Evolutionary conservation across 2,113 vertebrate species (phyloP), one percentile per base, ranked within the genome.

Genomic region (Triplophysa tibetana): DNA sequence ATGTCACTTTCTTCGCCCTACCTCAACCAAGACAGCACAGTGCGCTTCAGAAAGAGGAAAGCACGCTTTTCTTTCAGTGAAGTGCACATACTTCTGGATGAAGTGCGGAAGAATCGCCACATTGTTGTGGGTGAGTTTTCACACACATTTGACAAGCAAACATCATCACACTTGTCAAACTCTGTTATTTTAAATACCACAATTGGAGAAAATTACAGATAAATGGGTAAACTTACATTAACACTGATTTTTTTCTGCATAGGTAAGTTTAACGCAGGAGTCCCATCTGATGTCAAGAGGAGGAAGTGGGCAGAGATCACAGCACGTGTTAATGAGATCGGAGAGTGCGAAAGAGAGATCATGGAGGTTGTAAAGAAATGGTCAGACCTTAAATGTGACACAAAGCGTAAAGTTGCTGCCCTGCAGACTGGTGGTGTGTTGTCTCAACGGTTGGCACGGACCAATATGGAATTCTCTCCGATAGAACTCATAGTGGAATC

Each of bases 281-380:
- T 94, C 21, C 88, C 90, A 2, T 87, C 91, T 1, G 90, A 92
- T 8, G 58, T 89, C 19, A 93, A 93, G 84, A 92, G 92, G 63
- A 88, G 90, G 62, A 92, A 89, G 2, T 94, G 92, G 93, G 91
- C 93, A 7, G 90, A 92, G 81, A 93, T 94, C 17, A 92, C 93
- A 0, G 92, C 92, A 2, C 89, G 91, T 4, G 89, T 94, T 33
- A 94, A 94, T 38, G 92, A 92, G 83, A 93, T 94, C 0, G 92
- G 92, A 13, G 92, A 93, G 83, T 93, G 92, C 68, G 91, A 93
- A 58, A 91, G 93, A 0, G 92, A 93, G 77, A 88, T 93, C 84
- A 90, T 91, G 0, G 92, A 94, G 79, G 91, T 94, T 61, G 90
- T 94, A 66, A 93, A 93, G 89, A 94, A 94, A 80, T 94, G 93